Evolutionary conservation across 2,888 invertebrate genomes (phyloP).

Genomic region (Torymus tubicola): DNA sequence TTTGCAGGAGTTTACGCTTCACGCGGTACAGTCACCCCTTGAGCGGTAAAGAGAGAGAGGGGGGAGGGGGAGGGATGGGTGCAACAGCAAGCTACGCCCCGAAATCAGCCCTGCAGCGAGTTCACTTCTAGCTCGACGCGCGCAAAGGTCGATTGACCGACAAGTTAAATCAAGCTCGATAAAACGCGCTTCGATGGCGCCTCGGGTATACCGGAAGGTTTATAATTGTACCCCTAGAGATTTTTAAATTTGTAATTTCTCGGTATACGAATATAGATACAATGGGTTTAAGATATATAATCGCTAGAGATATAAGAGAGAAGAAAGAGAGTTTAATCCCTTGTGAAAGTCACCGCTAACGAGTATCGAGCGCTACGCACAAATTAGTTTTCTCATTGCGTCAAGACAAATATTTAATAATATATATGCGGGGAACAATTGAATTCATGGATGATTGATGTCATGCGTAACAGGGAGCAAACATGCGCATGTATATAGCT

Average conservation of each 20-base stretch:
- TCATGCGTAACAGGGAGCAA: too few species aligned
- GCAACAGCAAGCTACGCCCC: slow-evolving; percentile 30
- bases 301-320: too few species aligned
- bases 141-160: slow-evolving; percentile 34
- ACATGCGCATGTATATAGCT: too few species aligned
- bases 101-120: slow-evolving; percentile 37
- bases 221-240: slow-evolving; percentile 8
- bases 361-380: neutral
- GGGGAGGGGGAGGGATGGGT: too few species aligned
- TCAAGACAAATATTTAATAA: slow-evolving; percentile 5
- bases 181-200: too few species aligned
- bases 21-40: too few species aligned
- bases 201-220: too few species aligned
- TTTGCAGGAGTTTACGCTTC: slow-evolving; percentile 45
- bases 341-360: neutral
- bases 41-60: too few species aligned
- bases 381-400: slow-evolving; percentile 41
- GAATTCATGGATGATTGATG: neutral
- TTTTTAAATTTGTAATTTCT: slow-evolving; percentile 21
- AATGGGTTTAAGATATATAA: neutral
- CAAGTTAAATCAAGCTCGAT: slow-evolving; percentile 23
- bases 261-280: neutral
- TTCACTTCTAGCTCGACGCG: neutral
- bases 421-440: slow-evolving; percentile 17
- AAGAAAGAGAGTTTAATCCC: neutral